Conservation (phyloP, 2,797 vertebrate genomes). For the Tapirus indicus region DNA sequence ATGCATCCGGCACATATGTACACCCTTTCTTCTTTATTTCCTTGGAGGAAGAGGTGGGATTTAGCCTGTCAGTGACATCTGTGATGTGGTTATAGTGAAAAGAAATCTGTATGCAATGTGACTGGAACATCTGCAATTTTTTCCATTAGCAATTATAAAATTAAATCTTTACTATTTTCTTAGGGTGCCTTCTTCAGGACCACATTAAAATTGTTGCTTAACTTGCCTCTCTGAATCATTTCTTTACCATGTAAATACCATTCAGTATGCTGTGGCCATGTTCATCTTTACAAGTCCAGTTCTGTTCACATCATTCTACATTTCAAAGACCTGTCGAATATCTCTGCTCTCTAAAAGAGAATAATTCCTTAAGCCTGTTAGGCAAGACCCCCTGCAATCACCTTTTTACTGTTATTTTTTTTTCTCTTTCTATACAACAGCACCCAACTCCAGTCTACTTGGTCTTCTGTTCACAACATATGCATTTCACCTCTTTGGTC, state of each 20-base stretch:
- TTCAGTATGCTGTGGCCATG: neutral
- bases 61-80: slow-evolving; percentile 40
- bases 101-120: slow-evolving; percentile 25
- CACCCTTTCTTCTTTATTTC: slow-evolving; percentile 51
- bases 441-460: neutral
- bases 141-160: slow-evolving; percentile 56
- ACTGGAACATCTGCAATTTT: neutral
- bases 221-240: neutral
- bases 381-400: neutral
- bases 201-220: neutral
- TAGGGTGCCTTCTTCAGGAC: neutral
- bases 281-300: neutral
- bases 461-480: neutral
- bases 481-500: neutral
- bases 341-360: neutral
- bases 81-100: slow-evolving; percentile 24
- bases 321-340: neutral
- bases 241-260: neutral
- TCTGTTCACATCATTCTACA: neutral
- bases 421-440: neutral
- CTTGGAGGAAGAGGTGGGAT: neutral
- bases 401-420: too few relatives aligned
- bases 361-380: neutral
- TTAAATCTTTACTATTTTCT: neutral
- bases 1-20: neutral